These are phyloP conservation scores for Nemopilema nomurai DNA, from an alignment of 30 jellyfish, hydroid and myxozoan genomes.

Conservation along the genomic window DNA sequence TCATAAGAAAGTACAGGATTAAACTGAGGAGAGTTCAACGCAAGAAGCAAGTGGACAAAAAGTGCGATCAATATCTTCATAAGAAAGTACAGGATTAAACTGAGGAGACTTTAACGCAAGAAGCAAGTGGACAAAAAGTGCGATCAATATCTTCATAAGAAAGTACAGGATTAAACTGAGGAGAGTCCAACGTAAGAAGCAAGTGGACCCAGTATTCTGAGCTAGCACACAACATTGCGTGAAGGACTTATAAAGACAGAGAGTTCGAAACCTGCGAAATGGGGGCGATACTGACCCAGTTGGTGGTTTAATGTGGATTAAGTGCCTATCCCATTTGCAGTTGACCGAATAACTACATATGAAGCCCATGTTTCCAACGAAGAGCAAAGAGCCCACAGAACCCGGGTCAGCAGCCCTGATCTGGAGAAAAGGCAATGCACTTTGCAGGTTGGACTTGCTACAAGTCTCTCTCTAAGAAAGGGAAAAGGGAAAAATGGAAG, in stretches of 20 bases:
- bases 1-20: neutral
- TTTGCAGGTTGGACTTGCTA: too few species aligned
- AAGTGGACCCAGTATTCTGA: slow-evolving; percentile 23
- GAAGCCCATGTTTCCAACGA: slow-evolving; percentile 10
- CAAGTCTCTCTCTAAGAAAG: too few species aligned
- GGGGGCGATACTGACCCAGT: slow-evolving; percentile 62
- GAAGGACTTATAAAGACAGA: slow-evolving; percentile 62
- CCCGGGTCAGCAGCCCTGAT: slow-evolving; percentile 61
- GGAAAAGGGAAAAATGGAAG: too few species aligned
- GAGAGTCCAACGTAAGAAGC: slow-evolving; percentile 51
- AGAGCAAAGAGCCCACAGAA: slow-evolving; percentile 35
- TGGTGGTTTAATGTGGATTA: slow-evolving; percentile 51
- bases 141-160: slow-evolving; percentile 24
- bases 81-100: neutral
- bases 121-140: slow-evolving; percentile 19
- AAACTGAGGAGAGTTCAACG: neutral
- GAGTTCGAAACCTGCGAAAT: slow-evolving; percentile 44
- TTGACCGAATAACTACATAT: slow-evolving; percentile 59
- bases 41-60: neutral
- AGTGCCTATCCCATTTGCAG: slow-evolving; percentile 72
- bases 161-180: slow-evolving; percentile 48
- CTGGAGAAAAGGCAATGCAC: slow-evolving; percentile 58
- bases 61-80: neutral
- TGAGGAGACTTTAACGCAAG: neutral
- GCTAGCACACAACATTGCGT: slow-evolving; percentile 63